A percentile compares a stretch with the other conserved stretches of the same genome.
Conservation (phyloP, 2,888 invertebrate genomes). For the Mellilla xanthometata region DNA sequence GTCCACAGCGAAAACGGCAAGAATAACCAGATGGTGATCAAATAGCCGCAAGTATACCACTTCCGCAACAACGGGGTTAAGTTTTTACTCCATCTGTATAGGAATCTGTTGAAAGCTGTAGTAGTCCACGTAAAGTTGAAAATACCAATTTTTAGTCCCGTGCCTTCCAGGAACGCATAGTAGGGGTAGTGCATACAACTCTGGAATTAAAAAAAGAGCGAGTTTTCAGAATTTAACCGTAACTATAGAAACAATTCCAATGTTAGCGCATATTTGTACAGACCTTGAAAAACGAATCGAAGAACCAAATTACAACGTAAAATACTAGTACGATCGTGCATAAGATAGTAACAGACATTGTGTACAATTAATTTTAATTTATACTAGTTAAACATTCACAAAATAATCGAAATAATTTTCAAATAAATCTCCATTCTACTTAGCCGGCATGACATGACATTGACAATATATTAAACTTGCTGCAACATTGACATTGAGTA, state of each 20-base stretch:
- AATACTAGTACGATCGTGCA: constrained; percentile 84
- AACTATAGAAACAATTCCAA: not conserved
- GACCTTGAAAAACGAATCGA: constrained; percentile 93
- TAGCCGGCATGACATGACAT: no score
- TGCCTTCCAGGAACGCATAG: constrained; percentile 88
- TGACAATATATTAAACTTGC: no score
- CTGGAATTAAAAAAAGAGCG: constrained; percentile 72
- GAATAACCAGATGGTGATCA: constrained; percentile 64
- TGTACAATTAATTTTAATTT: not conserved
- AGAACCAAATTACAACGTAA: constrained; percentile 88
- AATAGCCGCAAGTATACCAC: constrained; percentile 88
- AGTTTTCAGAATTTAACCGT: not conserved
- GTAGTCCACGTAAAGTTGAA: constrained; percentile 91
- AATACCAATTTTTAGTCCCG: constrained; percentile 88
- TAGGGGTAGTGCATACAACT: constrained; percentile 93
- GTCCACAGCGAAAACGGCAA: constrained; percentile 86
- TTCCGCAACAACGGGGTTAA: constrained; percentile 83
- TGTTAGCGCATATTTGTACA: not conserved
- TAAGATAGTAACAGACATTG: constrained; percentile 86
- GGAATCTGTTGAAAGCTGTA: constrained; percentile 88
- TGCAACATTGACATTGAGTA: no score
- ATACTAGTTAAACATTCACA: not conserved
- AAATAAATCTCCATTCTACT: no score
- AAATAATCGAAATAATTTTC: no score
- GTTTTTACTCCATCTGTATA: constrained; percentile 88